Conservation (phyloP, 2,797 vertebrate species). For the Dryobates pubescens region DNA sequence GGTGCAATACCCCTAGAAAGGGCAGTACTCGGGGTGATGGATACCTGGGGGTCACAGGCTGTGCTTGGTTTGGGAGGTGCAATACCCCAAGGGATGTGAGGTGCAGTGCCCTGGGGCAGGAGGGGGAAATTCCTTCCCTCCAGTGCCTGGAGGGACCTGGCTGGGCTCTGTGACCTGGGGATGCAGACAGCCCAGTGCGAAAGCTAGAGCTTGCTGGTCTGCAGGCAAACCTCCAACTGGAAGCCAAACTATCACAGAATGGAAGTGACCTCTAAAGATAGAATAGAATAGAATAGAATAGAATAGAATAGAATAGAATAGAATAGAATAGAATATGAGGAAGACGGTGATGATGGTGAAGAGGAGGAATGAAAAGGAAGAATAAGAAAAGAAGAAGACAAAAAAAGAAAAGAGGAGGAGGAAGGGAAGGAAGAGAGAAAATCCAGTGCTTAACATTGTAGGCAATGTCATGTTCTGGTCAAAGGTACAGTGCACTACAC, state of each 20-base stretch:
- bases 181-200: too few relatives aligned
- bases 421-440: too few relatives aligned
- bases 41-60: not conserved
- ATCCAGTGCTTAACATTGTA: not conserved
- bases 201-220: not conserved
- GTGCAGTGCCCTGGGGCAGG: not conserved
- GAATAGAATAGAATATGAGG: too few relatives aligned
- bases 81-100: too few relatives aligned
- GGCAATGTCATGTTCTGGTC: not conserved
- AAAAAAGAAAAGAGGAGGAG: not conserved
- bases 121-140: not conserved
- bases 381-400: not conserved
- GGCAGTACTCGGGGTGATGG: not conserved
- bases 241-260: not conserved
- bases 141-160: not conserved
- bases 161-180: too few relatives aligned
- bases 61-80: too few relatives aligned
- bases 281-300: too few relatives aligned
- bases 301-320: too few relatives aligned
- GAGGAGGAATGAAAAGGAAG: too few relatives aligned
- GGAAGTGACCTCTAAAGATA: too few relatives aligned
- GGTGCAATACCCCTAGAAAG: not conserved
- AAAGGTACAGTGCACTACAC: not conserved
- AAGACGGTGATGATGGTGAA: not conserved
- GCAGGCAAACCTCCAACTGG: not conserved